Percentiles rank a stretch among this genome's conserved stretches.
Conservation (phyloP, 2,797 vertebrate genomes). For the Chelidonichthys spinosus region DNA sequence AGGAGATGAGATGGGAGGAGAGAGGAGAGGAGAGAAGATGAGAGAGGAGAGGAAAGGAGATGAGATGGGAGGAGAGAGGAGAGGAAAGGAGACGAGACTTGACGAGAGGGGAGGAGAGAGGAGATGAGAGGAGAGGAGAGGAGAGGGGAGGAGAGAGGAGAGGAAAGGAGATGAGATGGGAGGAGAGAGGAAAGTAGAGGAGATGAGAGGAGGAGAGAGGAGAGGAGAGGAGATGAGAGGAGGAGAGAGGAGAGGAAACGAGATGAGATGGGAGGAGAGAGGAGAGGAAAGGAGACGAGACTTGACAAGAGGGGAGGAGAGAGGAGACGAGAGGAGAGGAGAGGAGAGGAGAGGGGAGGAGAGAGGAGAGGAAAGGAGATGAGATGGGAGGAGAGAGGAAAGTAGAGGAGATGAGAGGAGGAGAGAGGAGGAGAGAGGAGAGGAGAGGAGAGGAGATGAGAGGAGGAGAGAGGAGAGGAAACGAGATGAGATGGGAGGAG, state of each 20-base stretch:
- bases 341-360: fast-evolving
- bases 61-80: no score
- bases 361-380: neutral
- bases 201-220: neutral
- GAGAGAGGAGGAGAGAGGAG: neutral
- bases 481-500: neutral
- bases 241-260: neutral
- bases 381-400: neutral
- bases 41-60: no score
- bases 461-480: no score
- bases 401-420: neutral
- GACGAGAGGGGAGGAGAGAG: neutral
- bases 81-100: neutral
- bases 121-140: neutral
- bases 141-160: neutral
- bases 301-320: no score
- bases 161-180: slow-evolving; percentile 5
- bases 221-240: neutral
- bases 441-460: neutral
- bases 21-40: neutral
- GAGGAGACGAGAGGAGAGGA: neutral
- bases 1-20: neutral
- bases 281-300: neutral
- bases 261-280: neutral
- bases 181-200: neutral